phyloP scores from a whole-genome alignment of 2,888 invertebrate species.

The Hermaeophaga mercurialis region DNA sequence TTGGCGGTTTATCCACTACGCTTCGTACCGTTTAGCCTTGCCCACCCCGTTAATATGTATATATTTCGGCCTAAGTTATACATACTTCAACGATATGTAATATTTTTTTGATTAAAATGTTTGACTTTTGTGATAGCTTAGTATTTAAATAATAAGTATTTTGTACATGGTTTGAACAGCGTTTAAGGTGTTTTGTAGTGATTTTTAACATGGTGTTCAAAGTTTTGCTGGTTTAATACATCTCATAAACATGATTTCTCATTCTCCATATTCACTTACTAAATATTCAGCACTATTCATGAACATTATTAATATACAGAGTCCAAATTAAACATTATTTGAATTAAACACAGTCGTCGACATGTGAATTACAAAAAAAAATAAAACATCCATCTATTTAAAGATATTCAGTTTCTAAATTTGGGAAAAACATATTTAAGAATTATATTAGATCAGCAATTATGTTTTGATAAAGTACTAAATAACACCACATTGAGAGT shows the following conservation, averaged over 20 bases:
- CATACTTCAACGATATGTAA: constrained; percentile 38
- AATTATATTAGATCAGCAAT: constrained; percentile 18
- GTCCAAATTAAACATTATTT: no score
- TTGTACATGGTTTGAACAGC: constrained; percentile 36
- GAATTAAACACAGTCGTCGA: no score
- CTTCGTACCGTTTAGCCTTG: no score
- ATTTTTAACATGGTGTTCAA: constrained; percentile 22
- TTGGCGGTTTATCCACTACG: no score
- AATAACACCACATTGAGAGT: constrained; percentile 27
- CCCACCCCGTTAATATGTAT: no score
- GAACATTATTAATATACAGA: no score
- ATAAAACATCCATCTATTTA: no score
- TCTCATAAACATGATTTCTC: not conserved
- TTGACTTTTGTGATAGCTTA: constrained; percentile 39
- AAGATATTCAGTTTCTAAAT: no score
- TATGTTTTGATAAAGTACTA: constrained; percentile 10
- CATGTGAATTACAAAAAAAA: no score
- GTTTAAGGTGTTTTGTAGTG: constrained; percentile 37
- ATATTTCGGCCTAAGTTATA: constrained; percentile 40
- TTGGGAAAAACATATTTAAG: no score
- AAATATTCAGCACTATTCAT: no score
- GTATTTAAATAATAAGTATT: constrained; percentile 37
- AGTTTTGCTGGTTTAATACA: constrained; percentile 14
- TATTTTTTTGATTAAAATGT: constrained; percentile 34
- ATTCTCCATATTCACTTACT: no score